Conservation (phyloP, 2,888 invertebrate species). For the Rhamnusium bicolor region DNA sequence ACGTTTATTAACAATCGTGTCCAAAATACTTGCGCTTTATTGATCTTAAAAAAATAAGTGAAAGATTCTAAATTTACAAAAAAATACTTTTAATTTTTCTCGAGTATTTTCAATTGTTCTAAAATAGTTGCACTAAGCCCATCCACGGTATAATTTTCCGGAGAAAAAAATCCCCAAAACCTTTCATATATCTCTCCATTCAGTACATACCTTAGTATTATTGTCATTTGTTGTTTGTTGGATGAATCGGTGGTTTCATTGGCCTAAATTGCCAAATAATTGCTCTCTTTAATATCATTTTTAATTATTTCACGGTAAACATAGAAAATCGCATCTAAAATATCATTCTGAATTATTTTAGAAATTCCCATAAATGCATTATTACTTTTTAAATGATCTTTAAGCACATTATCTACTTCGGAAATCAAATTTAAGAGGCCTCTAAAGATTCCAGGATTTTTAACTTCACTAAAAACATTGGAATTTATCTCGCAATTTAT, state of each 20-base stretch:
- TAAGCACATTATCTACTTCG: slow-evolving; percentile 21
- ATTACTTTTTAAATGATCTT: slow-evolving; percentile 2
- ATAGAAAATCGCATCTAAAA: slow-evolving; percentile 22
- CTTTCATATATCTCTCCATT: slow-evolving; percentile 11
- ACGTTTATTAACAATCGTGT: no score
- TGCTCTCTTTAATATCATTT: slow-evolving; percentile 5
- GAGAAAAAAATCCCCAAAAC: slow-evolving; percentile 27
- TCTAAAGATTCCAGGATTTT: neutral
- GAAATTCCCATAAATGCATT: slow-evolving; percentile 16
- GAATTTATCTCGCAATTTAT: no score
- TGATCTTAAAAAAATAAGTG: no score
- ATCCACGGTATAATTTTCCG: slow-evolving; percentile 1
- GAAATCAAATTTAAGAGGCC: neutral
- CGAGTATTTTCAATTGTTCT: neutral
- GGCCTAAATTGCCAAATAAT: slow-evolving; percentile 25
- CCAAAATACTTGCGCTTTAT: no score
- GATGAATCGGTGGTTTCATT: neutral
- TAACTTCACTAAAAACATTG: no score
- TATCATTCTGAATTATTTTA: slow-evolving; percentile 33
- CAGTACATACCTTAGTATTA: slow-evolving; percentile 9
- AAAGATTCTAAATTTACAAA: no score
- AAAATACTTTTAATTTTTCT: neutral
- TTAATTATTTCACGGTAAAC: slow-evolving; percentile 17
- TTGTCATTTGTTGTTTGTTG: neutral
- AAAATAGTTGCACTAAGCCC: neutral